These are phyloP conservation scores for Callyntrura guangdongensis DNA, from an alignment of 2,888 invertebrate species.

Conservation along the genomic window DNA sequence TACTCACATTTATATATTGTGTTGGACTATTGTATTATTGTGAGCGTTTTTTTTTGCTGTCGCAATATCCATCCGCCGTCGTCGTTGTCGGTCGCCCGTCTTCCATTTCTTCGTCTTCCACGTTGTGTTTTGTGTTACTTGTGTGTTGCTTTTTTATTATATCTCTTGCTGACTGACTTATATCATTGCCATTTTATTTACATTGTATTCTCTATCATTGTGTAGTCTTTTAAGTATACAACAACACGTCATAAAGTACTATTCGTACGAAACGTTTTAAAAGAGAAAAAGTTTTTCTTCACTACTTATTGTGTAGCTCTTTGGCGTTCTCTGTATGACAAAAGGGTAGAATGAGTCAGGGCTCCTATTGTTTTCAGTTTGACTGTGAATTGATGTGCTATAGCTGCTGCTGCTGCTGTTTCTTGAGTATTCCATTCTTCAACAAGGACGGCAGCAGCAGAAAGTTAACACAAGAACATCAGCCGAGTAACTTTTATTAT, in stretches of 20 bases:
- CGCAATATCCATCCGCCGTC: slow-evolving; percentile 68
- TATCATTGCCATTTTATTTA: slow-evolving; percentile 41
- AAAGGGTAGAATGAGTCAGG: slow-evolving; percentile 64
- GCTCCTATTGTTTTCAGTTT: slow-evolving; percentile 73
- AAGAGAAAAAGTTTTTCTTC: slow-evolving; percentile 61
- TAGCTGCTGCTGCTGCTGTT: slow-evolving; percentile 13
- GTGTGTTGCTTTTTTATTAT: too few relatives aligned
- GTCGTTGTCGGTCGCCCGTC: slow-evolving; percentile 51
- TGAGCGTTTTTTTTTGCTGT: slow-evolving; percentile 47
- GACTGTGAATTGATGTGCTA: slow-evolving; percentile 9
- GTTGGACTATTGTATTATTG: slow-evolving; percentile 48
- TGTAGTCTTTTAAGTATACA: too few relatives aligned
- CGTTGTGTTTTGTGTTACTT: neutral
- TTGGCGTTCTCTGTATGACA: slow-evolving; percentile 52
- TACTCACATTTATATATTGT: neutral
- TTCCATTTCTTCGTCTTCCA: slow-evolving; percentile 43
- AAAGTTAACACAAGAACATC: neutral
- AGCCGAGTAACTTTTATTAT: slow-evolving; percentile 57
- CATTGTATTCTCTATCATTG: slow-evolving; percentile 4
- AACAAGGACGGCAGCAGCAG: neutral
- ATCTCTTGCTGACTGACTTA: slow-evolving; percentile 13
- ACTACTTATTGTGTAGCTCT: neutral
- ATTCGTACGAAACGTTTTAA: slow-evolving; percentile 10
- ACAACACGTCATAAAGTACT: neutral
- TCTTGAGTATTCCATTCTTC: slow-evolving; percentile 24